Evolutionary conservation across 1,140 invertebrate species (phyloP).

Genomic region (Eriosoma lanigerum): DNA sequence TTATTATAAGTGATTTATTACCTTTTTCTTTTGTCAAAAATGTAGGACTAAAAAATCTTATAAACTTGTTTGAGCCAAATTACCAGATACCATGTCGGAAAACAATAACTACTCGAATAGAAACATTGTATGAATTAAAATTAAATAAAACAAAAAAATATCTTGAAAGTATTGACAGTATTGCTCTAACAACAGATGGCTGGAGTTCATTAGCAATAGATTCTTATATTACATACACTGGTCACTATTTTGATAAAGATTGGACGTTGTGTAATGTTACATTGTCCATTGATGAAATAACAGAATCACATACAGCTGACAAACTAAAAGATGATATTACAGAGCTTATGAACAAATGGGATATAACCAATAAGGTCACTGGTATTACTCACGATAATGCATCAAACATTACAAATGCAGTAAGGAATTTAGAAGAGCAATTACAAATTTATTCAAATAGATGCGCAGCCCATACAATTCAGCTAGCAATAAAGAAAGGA

Average conservation of each 20-base stretch:
- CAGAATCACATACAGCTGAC: not conserved
- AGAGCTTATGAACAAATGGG: not conserved
- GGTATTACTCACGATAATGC: not conserved
- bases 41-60: not conserved
- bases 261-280: not conserved
- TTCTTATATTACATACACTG: not conserved
- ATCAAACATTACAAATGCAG: not conserved
- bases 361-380: not conserved
- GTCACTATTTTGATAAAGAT: not conserved
- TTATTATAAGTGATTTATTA: not conserved
- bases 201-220: not conserved
- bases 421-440: not conserved
- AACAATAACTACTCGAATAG: slow-evolving; percentile 1
- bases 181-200: not conserved
- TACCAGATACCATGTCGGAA: not conserved
- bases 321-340: not conserved
- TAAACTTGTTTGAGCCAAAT: not conserved
- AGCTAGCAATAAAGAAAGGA: not conserved
- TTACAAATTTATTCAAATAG: not conserved
- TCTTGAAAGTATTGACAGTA: not conserved
- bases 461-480: not conserved
- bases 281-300: not conserved
- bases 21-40: slow-evolving; percentile 21
- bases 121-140: not conserved
- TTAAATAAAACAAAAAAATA: not conserved